Conservation (phyloP, 2,888 invertebrate genomes). For the Eretmocerus hayati region DNA sequence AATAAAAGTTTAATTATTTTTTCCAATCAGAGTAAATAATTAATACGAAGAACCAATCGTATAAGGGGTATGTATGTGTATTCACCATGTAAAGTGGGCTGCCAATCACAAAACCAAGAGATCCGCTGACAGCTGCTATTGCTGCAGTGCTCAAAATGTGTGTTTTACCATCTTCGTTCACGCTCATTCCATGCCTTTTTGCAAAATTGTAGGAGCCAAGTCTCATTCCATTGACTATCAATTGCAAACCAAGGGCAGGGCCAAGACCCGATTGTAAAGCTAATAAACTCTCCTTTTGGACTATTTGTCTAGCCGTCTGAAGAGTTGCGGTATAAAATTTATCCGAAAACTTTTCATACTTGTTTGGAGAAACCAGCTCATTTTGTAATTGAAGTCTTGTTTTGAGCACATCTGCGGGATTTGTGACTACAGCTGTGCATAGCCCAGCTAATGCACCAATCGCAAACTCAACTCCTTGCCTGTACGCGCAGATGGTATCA, state of each 20-base stretch:
- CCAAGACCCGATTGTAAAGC: constrained; percentile 76
- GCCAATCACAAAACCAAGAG: constrained; percentile 70
- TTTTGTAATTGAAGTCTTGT: constrained; percentile 85
- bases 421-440: constrained; percentile 78
- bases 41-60: too few relatives aligned
- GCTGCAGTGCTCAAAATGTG: constrained; percentile 59
- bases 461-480: constrained; percentile 58
- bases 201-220: constrained; percentile 51
- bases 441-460: constrained; percentile 73
- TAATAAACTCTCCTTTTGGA: constrained; percentile 68
- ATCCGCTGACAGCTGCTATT: constrained; percentile 73
- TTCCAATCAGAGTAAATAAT: too few relatives aligned
- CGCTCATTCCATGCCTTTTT: constrained; percentile 48
- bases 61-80: too few relatives aligned
- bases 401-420: constrained; percentile 85
- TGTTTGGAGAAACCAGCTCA: constrained; percentile 66
- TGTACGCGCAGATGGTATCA: too few relatives aligned
- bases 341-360: constrained; percentile 64
- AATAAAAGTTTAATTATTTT: too few relatives aligned
- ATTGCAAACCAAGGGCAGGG: constrained; percentile 82
- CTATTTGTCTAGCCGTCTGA: constrained; percentile 72
- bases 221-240: constrained; percentile 79
- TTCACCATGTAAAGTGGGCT: constrained; percentile 80
- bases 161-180: constrained; percentile 57
- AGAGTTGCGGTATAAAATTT: constrained; percentile 69